Evolutionary conservation across 2,113 vertebrate species (phyloP).

Genomic region (Rousettus leschenaultii): DNA sequence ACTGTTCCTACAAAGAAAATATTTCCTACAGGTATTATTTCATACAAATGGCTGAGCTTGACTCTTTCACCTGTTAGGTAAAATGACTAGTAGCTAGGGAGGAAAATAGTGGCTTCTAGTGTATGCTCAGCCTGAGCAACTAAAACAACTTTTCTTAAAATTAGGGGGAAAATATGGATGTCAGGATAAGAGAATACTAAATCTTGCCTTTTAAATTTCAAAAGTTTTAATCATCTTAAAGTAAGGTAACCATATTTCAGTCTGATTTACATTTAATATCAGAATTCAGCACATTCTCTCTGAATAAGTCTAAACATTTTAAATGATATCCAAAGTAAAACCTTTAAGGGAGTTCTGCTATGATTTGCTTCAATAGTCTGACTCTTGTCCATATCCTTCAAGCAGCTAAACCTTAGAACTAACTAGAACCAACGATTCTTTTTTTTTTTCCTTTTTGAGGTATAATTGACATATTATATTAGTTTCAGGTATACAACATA

Average conservation of each 20-base stretch:
- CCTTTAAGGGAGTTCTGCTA: not conserved
- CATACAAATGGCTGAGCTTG: not conserved
- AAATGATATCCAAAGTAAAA: not conserved
- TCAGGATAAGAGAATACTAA: not conserved
- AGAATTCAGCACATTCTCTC: not conserved
- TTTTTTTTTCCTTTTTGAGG: not conserved
- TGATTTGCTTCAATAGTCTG: not conserved
- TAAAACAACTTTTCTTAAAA: not conserved
- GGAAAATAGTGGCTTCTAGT: not conserved
- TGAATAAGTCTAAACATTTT: slow-evolving; percentile 12
- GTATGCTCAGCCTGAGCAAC: not conserved
- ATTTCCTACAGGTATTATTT: not conserved
- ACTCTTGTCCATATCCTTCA: not conserved
- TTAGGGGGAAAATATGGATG: not conserved
- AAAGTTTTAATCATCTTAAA: not conserved
- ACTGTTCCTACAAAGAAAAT: not conserved
- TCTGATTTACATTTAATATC: slow-evolving; percentile 1
- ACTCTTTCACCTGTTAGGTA: not conserved
- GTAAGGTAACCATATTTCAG: not conserved
- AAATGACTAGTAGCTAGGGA: not conserved
- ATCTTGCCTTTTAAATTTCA: not conserved
- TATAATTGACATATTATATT: not conserved
- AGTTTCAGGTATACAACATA: not conserved
- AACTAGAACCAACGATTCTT: not conserved
- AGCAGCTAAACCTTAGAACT: not conserved